Evolutionary conservation across 1,140 invertebrate species (phyloP).

Genomic region (Megalonaias nervosa): DNA sequence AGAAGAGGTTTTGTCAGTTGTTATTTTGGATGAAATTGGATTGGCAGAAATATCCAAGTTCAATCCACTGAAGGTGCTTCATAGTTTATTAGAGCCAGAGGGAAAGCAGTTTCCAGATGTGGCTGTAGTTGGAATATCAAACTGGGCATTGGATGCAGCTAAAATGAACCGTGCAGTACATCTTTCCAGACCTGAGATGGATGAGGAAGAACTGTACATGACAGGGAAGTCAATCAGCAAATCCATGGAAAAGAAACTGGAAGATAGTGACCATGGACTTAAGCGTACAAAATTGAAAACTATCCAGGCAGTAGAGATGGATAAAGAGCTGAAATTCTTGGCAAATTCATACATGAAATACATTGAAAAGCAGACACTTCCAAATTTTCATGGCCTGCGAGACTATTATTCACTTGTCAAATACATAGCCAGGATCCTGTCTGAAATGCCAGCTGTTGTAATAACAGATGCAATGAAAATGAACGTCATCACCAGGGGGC

Average conservation of each 20-base stretch:
- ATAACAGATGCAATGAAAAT: background rate
- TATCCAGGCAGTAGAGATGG: background rate
- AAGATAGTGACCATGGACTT: too few species aligned
- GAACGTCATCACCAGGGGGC: conserved; percentile 25
- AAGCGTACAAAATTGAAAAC: too few species aligned
- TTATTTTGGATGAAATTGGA: conserved; percentile 56
- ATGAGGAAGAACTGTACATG: conserved; percentile 31
- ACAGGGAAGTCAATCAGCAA: conserved; percentile 26
- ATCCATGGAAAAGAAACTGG: background rate
- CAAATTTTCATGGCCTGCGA: conserved; percentile 58
- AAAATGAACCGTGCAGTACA: conserved; percentile 53
- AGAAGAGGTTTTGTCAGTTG: conserved; percentile 47
- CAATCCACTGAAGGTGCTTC: conserved; percentile 46
- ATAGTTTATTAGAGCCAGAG: conserved; percentile 38
- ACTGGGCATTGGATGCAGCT: conserved; percentile 56
- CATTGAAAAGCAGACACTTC: conserved; percentile 32
- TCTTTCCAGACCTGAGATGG: conserved; percentile 47
- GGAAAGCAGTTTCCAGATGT: conserved; percentile 31
- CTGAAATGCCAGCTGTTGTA: background rate
- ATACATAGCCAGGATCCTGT: conserved; percentile 40
- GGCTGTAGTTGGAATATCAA: conserved; percentile 56
- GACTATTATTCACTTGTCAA: conserved; percentile 62
- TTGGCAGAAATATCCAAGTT: conserved; percentile 46
- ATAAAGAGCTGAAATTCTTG: conserved; percentile 23
- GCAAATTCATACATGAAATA: conserved; percentile 46